Base-by-base conservation (phyloP, 2,113 vertebrate genomes). In the Dromiciops gliroides region DNA sequence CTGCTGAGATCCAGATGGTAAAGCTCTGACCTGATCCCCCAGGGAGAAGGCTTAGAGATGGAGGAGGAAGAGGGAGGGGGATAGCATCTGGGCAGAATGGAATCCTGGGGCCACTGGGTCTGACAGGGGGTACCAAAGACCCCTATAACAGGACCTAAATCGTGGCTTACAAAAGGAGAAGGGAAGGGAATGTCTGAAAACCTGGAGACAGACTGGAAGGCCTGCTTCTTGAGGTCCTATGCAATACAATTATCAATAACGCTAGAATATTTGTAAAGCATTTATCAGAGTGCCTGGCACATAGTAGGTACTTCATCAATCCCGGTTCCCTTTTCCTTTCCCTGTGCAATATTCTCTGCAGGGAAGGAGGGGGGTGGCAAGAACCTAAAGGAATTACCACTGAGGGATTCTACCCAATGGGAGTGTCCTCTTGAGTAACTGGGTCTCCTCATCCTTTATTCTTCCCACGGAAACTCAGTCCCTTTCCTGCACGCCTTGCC, bases 1-100 rank as follows among this genome's bases (percentile, higher is more conserved):
- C 90, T 93, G 92, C 94, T 51, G 92, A 93, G 92, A 93, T 4
- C 37, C 96, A 92, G 53, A 91, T 91, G 67, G 47, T 44, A 90
- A 56, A 95, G 48, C 51, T 92, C 93, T 97, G 37, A 95, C 91
- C 75, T 90, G 90, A 94, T 51, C 67, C 49, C 92, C 51, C 67
- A 83, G n/a, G 19, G 67, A 83, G 67, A 23, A 83, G 67, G 67
- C 67, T 83, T 83, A 83, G 19, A 19, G n/a, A 83, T 48, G 44
- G 56, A 12, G 11, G n/a, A 50, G 3, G 52, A 90, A 8, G n/a
- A 47, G 49, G 37, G 52, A 50, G 48, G 56, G 14, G 6, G 8
- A 14, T 1, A 25, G 37, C 24, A 31, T 53, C 75, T 5, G 23
- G 49, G 53, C 49, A 53, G 47, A n/a, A 47, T 28, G 48, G 23